phyloP scores from a whole-genome alignment of 2,888 invertebrate species.

The Pollenia labialis region DNA sequence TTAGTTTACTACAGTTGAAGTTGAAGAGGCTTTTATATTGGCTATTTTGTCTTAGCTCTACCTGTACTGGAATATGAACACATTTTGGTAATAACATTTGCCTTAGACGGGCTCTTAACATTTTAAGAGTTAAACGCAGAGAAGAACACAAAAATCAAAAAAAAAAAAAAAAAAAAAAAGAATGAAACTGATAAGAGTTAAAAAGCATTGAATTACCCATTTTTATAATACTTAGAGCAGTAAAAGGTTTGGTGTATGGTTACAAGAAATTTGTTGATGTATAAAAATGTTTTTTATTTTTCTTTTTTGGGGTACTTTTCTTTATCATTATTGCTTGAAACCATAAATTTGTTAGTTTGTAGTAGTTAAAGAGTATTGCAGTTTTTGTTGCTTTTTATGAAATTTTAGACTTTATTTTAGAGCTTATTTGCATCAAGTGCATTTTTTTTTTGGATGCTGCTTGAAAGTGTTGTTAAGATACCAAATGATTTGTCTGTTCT shows the following conservation, averaged over 20 bases:
- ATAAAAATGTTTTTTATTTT: constrained; percentile 21
- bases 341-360: constrained; percentile 67
- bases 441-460: constrained; percentile 4
- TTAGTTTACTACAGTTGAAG: constrained; percentile 10
- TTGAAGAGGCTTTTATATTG: constrained; percentile 41
- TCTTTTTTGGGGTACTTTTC: constrained; percentile 19
- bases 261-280: constrained; percentile 44
- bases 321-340: constrained; percentile 67
- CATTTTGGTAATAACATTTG: constrained; percentile 21
- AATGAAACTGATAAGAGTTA: constrained; percentile 67
- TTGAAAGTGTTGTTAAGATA: constrained; percentile 48
- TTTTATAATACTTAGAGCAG: constrained; percentile 57
- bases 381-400: background rate
- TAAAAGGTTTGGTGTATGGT: constrained; percentile 46
- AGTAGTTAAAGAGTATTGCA: constrained; percentile 24
- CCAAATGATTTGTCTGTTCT: constrained; percentile 57
- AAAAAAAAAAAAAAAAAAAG: constrained; percentile 7
- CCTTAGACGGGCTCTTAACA: constrained; percentile 38
- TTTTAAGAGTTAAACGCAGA: constrained; percentile 36
- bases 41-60: background rate
- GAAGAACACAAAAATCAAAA: constrained; percentile 7
- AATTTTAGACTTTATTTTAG: constrained; percentile 60
- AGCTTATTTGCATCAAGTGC: constrained; percentile 69
- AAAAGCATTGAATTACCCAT: constrained; percentile 73
- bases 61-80: background rate